Base-by-base conservation (phyloP, 92 coral and sea anemone species). In the Porites lobata region DNA sequence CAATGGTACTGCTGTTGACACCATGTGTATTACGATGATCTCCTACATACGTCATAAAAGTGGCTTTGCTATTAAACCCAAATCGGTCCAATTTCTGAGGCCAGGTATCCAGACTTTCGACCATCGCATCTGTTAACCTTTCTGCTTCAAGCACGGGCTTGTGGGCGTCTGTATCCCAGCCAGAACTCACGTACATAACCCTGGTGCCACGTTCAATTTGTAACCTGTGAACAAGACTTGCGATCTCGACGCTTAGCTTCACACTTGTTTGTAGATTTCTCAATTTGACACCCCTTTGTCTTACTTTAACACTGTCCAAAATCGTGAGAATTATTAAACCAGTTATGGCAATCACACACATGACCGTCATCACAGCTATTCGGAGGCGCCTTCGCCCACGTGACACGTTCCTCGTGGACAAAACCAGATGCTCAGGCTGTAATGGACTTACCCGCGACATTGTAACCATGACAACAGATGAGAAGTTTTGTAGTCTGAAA, bases 121-220 rank as follows among this genome's bases (percentile, higher is more conserved):
- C 81, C 5, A 65, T 62, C 12, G 10, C 8, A 29, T 72, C 83
- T 3, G 95, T 92, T 1, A 8, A 5, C 2, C 62, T n/a, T 6
- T 80, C 90, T 6, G 85, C 86, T 10, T 69, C 50, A 17, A 84
- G 38, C 50, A 92, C 83, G 7, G 32, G 38, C 8, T 69, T 22
- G 7, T 50, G 17, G 8, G 77, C 73, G 2, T 10, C 13, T 26
- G 57, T 18, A n/a, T 65, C 81, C 13, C 81, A 72, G 1, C 38
- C 53, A 61, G 98, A 94, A 82, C 95, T 90, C 59, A 87, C 89
- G 50, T 85, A 84, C 74, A 94, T 64, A 1, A 90, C 94, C 10
- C 92, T 90, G 19, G 89, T 69, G 2, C 95, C 95, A 32, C 98
- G 92, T 62, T 94, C 95, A 4, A 90, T 93, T 84, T 94, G 98